Evolutionary conservation across 2,113 vertebrate genomes (phyloP), one percentile per base, ranked within the genome.

Genomic region (Crocuta crocuta): DNA sequence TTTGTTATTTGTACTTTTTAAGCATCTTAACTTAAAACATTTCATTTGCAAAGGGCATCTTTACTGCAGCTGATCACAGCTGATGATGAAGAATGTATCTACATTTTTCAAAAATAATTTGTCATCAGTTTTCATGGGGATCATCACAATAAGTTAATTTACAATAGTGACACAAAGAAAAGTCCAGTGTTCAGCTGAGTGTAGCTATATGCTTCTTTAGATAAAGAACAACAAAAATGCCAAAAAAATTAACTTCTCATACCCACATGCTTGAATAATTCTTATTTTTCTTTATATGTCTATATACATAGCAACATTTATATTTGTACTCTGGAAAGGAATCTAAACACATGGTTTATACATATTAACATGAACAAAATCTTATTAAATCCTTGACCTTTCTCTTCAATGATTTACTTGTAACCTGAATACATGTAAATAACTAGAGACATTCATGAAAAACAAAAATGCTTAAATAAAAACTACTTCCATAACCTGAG

Each of bases 31-130:
- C 89, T 95, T 95, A 85, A 39, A 91, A 70, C n/a, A 96, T 81
- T 91, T 74, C 63, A 58, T 96, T 97, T 89, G 78, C 66, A 96
- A 97, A 94, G 68, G 65, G 50, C 39, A 85, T 92, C 63, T 89
- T 85, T 85, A 82, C 39, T 70, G 80, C 24, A n/a, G 33, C 71
- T 85, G 66, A 91, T 92, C 80, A 92, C 73, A 95, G 45, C 23
- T 81, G 70, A 90, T 89, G 63, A 95, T 86, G 92, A 97, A 73
- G 17, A 96, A 98, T 78, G 45, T 48, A 94, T 94, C 71, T 80
- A 94, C 63, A 71, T 68, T 94, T 97, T 95, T 96, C 68, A 94
- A 95, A 97, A 90, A 81, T 68, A 96, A 97, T 83, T 92, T 97
- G 63, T 94, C 74, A 78, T 94, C 70, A 88, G 35, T 97, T 97